phyloP scores from a whole-genome alignment of 2,797 vertebrate species.

The Rhynchotus rufescens region DNA sequence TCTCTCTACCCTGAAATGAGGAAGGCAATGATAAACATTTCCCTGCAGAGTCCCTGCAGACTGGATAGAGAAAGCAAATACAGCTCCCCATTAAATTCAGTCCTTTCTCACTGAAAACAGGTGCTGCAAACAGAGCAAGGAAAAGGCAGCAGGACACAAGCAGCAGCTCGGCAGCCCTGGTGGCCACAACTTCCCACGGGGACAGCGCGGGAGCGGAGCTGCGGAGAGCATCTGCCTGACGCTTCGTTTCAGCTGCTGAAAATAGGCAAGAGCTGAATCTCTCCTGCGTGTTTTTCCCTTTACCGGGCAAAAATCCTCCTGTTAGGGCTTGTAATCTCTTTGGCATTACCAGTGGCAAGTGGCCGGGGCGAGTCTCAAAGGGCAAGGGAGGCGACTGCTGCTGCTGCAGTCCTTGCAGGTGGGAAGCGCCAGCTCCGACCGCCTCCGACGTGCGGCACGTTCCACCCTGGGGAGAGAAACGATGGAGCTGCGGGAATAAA shows the following conservation, averaged over 20 bases:
- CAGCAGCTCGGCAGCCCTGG: accelerated
- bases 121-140: background rate
- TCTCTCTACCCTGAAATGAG: no score
- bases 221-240: background rate
- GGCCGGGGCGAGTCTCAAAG: background rate
- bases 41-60: background rate
- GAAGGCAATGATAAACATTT: background rate
- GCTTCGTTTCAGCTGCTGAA: background rate
- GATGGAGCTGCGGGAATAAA: background rate
- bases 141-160: background rate
- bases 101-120: background rate
- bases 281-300: background rate
- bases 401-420: background rate
- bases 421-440: background rate
- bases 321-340: background rate
- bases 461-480: background rate
- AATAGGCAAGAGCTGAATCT: background rate
- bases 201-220: background rate
- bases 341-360: background rate
- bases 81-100: no score
- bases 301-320: background rate
- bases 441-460: background rate
- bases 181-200: background rate
- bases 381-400: background rate
- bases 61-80: background rate